phyloP scores from a whole-genome alignment of 2,113 vertebrate species.

The human (Homo sapiens) region GRCh38 chr17:11047501-11048000 shows the following conservation, averaged over 20 bases:
- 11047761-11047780: not conserved
- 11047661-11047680: not conserved
- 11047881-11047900: not conserved
- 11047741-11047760: not conserved
- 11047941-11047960: not conserved
- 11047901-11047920: not conserved
- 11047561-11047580: not conserved
- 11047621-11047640: not conserved
- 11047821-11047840: not conserved
- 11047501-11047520: not conserved
- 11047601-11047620: not conserved
- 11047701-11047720: not conserved
- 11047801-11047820: not conserved
- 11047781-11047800: not conserved
- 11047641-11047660: not conserved
- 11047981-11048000: not conserved
- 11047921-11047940: not conserved
- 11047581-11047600: not conserved
- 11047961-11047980: not conserved
- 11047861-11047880: not conserved
- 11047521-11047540: not conserved
- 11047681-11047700: not conserved
- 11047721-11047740: not conserved
- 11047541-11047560: not conserved
- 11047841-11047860: not conserved